Evolutionary conservation across 2,797 vertebrate species (phyloP).

Genomic region (Microchirus variegatus): DNA sequence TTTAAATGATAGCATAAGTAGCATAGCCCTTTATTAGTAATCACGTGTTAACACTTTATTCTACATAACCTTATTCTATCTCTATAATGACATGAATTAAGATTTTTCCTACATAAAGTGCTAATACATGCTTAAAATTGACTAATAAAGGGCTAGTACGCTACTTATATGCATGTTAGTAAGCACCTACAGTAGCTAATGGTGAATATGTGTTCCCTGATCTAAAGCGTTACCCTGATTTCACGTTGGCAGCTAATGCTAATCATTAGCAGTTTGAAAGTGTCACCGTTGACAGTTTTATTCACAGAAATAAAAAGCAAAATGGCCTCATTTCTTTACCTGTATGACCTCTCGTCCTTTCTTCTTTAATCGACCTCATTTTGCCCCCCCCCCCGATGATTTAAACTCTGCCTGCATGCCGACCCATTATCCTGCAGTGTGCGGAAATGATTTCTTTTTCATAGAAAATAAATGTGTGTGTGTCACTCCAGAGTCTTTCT

Average conservation of each 20-base stretch:
- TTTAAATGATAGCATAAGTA: no score
- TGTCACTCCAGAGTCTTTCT: neutral
- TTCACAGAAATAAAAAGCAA: neutral
- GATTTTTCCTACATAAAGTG: no score
- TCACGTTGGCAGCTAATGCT: neutral
- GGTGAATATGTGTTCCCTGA: no score
- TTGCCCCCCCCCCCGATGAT: constrained; percentile 26
- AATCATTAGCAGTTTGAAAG: neutral
- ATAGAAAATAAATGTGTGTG: constrained; percentile 3
- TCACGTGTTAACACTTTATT: no score
- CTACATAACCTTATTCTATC: no score
- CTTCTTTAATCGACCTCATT: constrained; percentile 44
- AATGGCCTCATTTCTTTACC: constrained; percentile 1
- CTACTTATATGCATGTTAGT: no score
- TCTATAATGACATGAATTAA: no score
- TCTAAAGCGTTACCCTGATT: no score
- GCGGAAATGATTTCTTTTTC: constrained; percentile 13
- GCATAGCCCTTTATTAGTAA: no score
- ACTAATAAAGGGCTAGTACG: no score
- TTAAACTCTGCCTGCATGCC: constrained; percentile 12
- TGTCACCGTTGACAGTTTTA: neutral
- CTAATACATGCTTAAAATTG: no score
- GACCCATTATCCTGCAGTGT: constrained; percentile 7
- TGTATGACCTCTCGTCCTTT: constrained; percentile 7
- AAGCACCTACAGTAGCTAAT: no score